Base-by-base conservation (phyloP, 2,888 invertebrate genomes). In the Phengaris arion region DNA sequence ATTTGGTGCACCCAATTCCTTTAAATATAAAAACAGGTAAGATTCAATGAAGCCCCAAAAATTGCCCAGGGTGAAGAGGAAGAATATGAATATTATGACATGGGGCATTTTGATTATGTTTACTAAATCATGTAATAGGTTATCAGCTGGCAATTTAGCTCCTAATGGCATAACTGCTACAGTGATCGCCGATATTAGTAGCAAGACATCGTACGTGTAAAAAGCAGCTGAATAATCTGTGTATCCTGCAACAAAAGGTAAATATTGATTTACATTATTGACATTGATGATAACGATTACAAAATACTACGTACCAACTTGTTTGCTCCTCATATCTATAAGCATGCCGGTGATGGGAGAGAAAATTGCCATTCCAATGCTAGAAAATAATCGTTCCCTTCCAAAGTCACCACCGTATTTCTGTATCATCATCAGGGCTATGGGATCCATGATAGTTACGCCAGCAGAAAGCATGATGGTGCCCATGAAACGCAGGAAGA, bases 21-120 rank as follows among this genome's bases (percentile, higher is more conserved):
- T 96, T 79, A 98, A 94, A 87, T 97, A 98, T 84, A 98, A 94
- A 87, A 98, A 98, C 54, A 98, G 91, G 86, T 97, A 98, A 74
- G 97, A 97, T 87, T 98, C 98, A 76, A 98, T 97, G 87, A 97
- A 97, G 52, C 98, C 98, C 96, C 97, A 97, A 86, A 97, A 95
- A 83, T 97, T 97, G 77, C 98, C 98, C 81, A 98, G 94, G 51
- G 96, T 94, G 84, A 97, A 97, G 68, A 98, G 93, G 86, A 97
- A 96, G 82, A 96, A 92, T 83, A 98, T 96, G 84, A 98, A 97
- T 68, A 96, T 94, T 55, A 96, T 95, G 69, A 98, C 96, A 82
- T 97, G 96, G 0, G 96, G 96, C 94, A 97, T 96, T 87, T 95
- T 95, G 78, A 98, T 94, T 74, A 98, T 95, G 83, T 96, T 95